Conservation (phyloP, 1,140 invertebrate species). For the Eubasilissa regina region DNA sequence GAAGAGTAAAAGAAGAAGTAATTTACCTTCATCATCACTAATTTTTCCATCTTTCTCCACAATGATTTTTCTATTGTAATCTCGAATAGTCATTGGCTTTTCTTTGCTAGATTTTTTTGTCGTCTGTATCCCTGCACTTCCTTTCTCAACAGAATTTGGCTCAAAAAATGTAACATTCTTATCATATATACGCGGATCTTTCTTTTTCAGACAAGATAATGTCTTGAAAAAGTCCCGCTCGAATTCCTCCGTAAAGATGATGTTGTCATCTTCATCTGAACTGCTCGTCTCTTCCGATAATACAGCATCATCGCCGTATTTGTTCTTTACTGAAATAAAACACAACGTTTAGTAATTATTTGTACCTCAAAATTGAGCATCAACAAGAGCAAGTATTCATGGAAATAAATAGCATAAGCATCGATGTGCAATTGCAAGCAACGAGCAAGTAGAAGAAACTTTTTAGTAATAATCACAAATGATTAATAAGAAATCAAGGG, state of each 20-base stretch:
- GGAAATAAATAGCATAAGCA: no score
- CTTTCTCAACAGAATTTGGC: constrained; percentile 61
- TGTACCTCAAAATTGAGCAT: no score
- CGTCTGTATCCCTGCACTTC: constrained; percentile 51
- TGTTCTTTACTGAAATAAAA: constrained; percentile 79
- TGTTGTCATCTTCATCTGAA: constrained; percentile 76
- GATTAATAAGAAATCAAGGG: no score
- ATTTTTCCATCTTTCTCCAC: constrained; percentile 79
- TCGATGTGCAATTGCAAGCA: no score
- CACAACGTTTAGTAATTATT: no score
- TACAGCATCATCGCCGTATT: constrained; percentile 76
- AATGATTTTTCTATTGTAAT: constrained; percentile 86
- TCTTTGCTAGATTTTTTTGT: constrained; percentile 66
- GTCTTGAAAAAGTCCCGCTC: constrained; percentile 92
- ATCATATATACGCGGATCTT: constrained; percentile 92
- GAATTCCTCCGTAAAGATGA: constrained; percentile 75
- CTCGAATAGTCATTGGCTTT: constrained; percentile 81
- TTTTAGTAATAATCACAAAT: no score
- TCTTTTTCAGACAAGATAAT: constrained; percentile 87
- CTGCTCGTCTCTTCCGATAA: constrained; percentile 66
- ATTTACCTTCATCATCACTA: constrained; percentile 70
- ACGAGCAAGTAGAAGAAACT: no score
- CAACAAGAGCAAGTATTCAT: no score
- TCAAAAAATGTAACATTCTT: constrained; percentile 83
- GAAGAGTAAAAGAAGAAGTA: no score